Evolutionary conservation across 2,797 vertebrate genomes (phyloP), one percentile per base, ranked within the genome.

Genomic region (Chelon labrosus): DNA sequence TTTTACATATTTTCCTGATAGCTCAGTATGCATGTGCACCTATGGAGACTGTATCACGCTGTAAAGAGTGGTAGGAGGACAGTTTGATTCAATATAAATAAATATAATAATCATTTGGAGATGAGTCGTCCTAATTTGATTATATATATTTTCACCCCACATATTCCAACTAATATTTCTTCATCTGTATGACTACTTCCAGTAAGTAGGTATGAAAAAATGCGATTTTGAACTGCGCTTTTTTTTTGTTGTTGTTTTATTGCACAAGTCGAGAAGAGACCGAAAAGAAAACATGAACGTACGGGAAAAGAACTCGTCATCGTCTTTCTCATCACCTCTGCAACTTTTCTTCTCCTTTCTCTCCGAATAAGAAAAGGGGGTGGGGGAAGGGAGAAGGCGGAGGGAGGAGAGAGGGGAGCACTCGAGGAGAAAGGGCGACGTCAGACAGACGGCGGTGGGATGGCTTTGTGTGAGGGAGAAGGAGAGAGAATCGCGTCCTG

Each of bases 391-490:
- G 85, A 61, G 37, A 14, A 13, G 66, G 19, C 22, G 53, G 47
- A 54, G 31, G 42, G 56, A 63, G 49, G 20, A 44, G 39, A 54
- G 59, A 52, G 67, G 56, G 41, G 27, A 11, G 49, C 27, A 0
- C 20, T 13, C 50, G 68, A 35, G 57, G 77, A 79, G 82, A 67
- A 70, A 67, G 61, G 46, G 10, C 42, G 68, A 89, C 90, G 88
- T 91, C 90, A 90, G 79, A 59, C 90, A 90, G 79, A 59, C 10
- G 65, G 58, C 8, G 5, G 89, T 79, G 87, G 87, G 91, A 59
- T 9, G 85, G 79, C 65, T 82, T 78, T 65, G 80, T 69, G 73
- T 13, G 71, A 58, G 53, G 38, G 67, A 73, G 65, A 70, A 63
- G 73, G 73, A 63, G 38, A 20, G 58, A 67, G 82, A 58, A 38